A percentile compares a stretch with the other conserved stretches of the same genome.
These are phyloP conservation scores for Meloidogyne floridensis DNA, from an alignment of 1,140 invertebrate species.

Conservation along the genomic window DNA sequence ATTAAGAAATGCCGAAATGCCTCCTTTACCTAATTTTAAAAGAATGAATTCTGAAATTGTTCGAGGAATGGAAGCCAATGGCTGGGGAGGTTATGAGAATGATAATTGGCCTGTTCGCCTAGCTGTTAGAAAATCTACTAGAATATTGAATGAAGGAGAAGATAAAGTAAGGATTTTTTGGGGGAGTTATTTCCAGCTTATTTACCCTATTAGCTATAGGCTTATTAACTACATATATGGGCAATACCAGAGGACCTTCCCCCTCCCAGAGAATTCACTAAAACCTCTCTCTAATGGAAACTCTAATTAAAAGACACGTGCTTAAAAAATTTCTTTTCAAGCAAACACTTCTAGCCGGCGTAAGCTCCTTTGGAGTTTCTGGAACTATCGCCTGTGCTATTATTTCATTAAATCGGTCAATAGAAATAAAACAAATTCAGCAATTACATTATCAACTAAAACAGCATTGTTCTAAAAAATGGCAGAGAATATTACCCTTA, in stretches of 20 bases:
- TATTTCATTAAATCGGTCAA: slow-evolving; percentile 25
- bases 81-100: neutral
- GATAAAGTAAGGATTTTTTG: neutral
- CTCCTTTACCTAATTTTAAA: slow-evolving; percentile 32
- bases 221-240: too few species aligned
- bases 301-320: too few species aligned
- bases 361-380: slow-evolving; percentile 51
- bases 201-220: too few species aligned
- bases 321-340: neutral
- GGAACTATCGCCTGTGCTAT: slow-evolving; percentile 60
- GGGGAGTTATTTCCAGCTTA: too few species aligned
- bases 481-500: slow-evolving; percentile 35
- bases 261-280: too few species aligned
- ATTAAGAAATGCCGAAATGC: slow-evolving; percentile 33
- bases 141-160: neutral
- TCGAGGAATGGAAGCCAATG: slow-evolving; percentile 5
- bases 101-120: slow-evolving; percentile 5
- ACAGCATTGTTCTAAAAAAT: neutral
- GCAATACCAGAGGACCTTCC: too few species aligned
- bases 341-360: slow-evolving; percentile 13
- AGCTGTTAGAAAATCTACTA: neutral
- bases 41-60: slow-evolving; percentile 35
- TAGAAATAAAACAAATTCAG: neutral
- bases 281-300: too few species aligned
- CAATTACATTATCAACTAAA: neutral